Base-by-base conservation (phyloP, 2,113 vertebrate genomes). In the Saguinus imperator region DNA sequence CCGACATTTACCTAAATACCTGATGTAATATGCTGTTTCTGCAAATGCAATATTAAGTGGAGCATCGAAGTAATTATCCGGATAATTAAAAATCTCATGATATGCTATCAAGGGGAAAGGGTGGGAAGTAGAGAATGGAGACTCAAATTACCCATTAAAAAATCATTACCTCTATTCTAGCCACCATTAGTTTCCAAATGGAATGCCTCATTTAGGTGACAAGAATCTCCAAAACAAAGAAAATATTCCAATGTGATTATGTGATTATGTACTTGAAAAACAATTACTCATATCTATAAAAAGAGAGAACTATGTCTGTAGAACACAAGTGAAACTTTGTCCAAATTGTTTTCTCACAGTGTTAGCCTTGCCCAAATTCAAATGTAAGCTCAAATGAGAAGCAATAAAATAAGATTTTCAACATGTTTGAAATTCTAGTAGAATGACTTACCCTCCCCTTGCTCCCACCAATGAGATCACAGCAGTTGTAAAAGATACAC, bases 61-160 rank as follows among this genome's bases (percentile, higher is more conserved):
- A 92, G 17, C 45, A 92, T 0, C 94, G 25, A 93, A 80, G 20
- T 83, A 94, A 96, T 90, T 97, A 94, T 87, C 87, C 92, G 76
- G 84, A 82, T 97, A 95, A 96, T 86, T 77, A 66, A 88, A 96
- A 96, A 95, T 82, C 21, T 92, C 48, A 84, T 73, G 37, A 79
- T 84, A 80, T 6, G 68, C 83, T 95, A 77, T 87, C 95, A 97
- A 95, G 55, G 32, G 35, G 23, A 93, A 93, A 96, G 43, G 23
- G 9, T 83, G 14, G 29, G 14, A 96, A 87, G n/a, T 35, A 40
- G 50, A 18, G 57, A 91, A 80, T 64, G 25, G 32, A 90, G 80
- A 73, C 17, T 95, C 72, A 96, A 96, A 92, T 94, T 95, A 90
- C 76, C 45, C 92, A 97, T 94, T 96, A 95, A 96, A 94, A 97